Percentiles rank a stretch among this genome's conserved stretches.
Conservation (phyloP, 2,797 vertebrate genomes). For the Euphonia xanthogaster region DNA sequence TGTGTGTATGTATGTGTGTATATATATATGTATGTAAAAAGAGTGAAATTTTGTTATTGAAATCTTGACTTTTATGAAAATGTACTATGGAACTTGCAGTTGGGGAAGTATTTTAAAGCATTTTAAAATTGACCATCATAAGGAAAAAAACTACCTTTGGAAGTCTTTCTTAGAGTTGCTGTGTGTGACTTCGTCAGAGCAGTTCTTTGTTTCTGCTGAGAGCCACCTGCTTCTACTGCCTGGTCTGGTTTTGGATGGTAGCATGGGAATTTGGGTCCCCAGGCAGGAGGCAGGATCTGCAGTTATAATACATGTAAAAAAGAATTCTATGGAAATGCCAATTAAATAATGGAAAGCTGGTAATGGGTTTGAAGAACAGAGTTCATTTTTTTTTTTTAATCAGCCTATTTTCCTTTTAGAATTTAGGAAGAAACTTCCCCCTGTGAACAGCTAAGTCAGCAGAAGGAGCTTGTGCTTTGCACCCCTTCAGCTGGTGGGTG, state of each 20-base stretch:
- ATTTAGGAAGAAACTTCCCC: background rate
- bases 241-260: background rate
- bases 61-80: background rate
- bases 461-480: background rate
- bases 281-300: background rate
- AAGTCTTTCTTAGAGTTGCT: background rate
- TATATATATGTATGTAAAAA: too few species aligned
- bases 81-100: background rate
- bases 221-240: background rate
- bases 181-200: background rate
- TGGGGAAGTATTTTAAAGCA: background rate
- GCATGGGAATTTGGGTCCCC: background rate
- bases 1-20: background rate
- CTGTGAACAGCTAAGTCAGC: background rate
- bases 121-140: background rate
- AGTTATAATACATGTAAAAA: background rate
- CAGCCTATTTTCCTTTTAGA: background rate
- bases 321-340: background rate
- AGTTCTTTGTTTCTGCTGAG: background rate
- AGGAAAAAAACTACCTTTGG: background rate
- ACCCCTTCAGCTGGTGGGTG: background rate
- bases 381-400: background rate
- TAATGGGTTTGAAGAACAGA: background rate
- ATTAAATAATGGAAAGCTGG: background rate
- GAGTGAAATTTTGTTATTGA: background rate